Percentiles rank a stretch among this genome's conserved stretches.
Conservation (phyloP, 2,113 vertebrate genomes). For the Brachirus orientalis region DNA sequence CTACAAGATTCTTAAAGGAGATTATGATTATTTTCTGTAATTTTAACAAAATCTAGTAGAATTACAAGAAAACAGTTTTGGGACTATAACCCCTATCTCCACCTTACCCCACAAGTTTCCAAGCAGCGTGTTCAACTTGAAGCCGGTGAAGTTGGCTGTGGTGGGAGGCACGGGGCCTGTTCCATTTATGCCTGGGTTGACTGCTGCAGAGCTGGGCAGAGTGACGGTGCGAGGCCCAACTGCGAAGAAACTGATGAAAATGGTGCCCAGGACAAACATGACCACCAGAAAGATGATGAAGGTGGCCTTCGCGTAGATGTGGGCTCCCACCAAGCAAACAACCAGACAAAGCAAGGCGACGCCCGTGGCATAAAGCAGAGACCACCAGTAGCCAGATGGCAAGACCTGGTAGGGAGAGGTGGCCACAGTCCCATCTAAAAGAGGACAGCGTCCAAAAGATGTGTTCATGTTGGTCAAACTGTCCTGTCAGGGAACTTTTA, state of each 20-base stretch:
- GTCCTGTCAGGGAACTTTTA: too few species aligned
- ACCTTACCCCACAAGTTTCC: conserved; percentile 84
- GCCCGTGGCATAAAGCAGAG: conserved; percentile 85
- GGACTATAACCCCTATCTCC: too few species aligned
- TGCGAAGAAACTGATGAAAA: conserved; percentile 89
- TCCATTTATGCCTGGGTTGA: conserved; percentile 36
- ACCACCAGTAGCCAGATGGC: conserved; percentile 89
- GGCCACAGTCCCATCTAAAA: conserved; percentile 52
- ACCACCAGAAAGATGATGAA: conserved; percentile 93
- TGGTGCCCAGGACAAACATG: conserved; percentile 82
- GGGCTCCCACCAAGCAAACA: conserved; percentile 89
- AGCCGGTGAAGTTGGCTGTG: conserved; percentile 84
- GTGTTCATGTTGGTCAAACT: neutral
- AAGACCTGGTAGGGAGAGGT: conserved; percentile 72
- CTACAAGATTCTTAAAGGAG: too few species aligned
- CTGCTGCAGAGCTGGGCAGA: conserved; percentile 48
- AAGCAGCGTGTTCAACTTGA: conserved; percentile 85
- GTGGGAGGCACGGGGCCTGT: conserved; percentile 37
- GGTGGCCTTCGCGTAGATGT: conserved; percentile 91
- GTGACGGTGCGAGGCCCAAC: conserved; percentile 71
- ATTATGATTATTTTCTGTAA: too few species aligned
- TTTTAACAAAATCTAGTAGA: too few species aligned
- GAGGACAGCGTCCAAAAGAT: neutral
- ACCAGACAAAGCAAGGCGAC: conserved; percentile 87
- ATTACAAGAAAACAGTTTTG: too few species aligned